Conservation (phyloP, 2,113 vertebrate species). For the Corvus cornix region DNA sequence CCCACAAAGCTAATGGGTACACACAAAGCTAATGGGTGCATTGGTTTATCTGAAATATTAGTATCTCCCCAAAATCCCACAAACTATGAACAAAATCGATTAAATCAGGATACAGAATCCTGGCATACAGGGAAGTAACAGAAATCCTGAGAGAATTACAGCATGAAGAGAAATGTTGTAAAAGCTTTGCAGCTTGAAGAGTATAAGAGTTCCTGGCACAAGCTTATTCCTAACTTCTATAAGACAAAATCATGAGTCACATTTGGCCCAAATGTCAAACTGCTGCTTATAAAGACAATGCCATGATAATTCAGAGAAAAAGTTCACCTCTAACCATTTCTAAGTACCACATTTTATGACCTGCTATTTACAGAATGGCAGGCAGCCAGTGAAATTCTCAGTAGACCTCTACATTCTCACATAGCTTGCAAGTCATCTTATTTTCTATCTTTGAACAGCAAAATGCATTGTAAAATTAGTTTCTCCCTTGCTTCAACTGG, state of each 20-base stretch:
- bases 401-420: neutral
- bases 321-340: neutral
- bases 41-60: neutral
- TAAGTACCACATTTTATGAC: conserved; percentile 12
- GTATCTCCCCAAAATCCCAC: neutral
- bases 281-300: neutral
- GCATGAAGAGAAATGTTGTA: neutral
- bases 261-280: neutral
- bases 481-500: neutral
- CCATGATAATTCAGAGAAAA: neutral
- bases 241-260: neutral
- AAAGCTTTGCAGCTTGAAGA: neutral
- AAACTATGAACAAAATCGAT: neutral
- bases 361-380: conserved; percentile 38
- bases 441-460: neutral
- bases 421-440: neutral
- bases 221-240: neutral
- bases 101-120: neutral
- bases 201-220: neutral
- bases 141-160: neutral
- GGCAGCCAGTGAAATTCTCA: conserved; percentile 24
- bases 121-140: neutral
- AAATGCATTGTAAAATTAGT: neutral
- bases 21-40: neutral
- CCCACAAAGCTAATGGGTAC: neutral